Evolutionary conservation across 2,888 invertebrate genomes (phyloP).

Genomic region (Tanytarsus gracilentus): DNA sequence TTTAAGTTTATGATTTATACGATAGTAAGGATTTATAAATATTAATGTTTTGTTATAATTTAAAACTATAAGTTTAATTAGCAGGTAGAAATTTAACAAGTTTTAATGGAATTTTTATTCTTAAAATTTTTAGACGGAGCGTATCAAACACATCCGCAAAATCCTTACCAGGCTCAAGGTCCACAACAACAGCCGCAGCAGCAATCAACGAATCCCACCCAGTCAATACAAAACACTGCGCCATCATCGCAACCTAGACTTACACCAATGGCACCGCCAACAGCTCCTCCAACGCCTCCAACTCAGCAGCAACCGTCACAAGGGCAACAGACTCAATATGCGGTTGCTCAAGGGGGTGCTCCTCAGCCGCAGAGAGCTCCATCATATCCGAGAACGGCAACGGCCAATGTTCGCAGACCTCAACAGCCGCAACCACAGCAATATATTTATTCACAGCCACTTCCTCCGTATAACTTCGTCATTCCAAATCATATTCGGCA

Average conservation of each 20-base stretch:
- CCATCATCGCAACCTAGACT: slow-evolving; percentile 1
- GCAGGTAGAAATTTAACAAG: background rate
- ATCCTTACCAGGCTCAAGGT: slow-evolving; percentile 20
- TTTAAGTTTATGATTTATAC: too few relatives aligned
- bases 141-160: slow-evolving; percentile 13
- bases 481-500: slow-evolving; percentile 30
- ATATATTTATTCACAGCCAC: slow-evolving; percentile 2
- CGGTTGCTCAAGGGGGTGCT: slow-evolving; percentile 29
- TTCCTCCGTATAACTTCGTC: background rate
- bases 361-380: slow-evolving; percentile 28
- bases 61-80: too few relatives aligned
- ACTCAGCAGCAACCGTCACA: slow-evolving; percentile 16
- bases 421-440: slow-evolving; percentile 10
- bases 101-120: background rate
- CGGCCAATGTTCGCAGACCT: background rate
- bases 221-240: background rate
- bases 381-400: slow-evolving; percentile 19
- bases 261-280: slow-evolving; percentile 25
- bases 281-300: slow-evolving; percentile 26
- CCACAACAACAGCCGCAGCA: background rate
- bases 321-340: slow-evolving; percentile 13
- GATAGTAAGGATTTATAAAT: too few relatives aligned
- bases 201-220: background rate
- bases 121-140: slow-evolving; percentile 24
- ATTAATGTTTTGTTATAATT: too few relatives aligned